Base-by-base conservation (phyloP, 2,888 invertebrate genomes). In the Dromius quadrimaculatus region DNA sequence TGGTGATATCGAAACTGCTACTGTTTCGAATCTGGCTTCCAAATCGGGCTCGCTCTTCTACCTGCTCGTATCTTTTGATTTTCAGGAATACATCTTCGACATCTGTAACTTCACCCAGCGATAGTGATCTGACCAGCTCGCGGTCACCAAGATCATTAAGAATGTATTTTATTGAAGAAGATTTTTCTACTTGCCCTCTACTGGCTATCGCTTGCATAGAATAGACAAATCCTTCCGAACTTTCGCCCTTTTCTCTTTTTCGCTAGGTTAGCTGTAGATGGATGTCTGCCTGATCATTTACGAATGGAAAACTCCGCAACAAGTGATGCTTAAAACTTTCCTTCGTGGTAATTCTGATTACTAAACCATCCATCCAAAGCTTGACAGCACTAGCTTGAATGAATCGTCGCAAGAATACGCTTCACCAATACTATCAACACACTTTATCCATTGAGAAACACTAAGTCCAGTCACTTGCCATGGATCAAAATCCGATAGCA, bases 401-500 rank as follows among this genome's bases (percentile, higher is more conserved):
- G 41, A 11, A n/a, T 41, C 41, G n/a, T 41, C 41, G 5, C 41
- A 41, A 3, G 41, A n/a, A 13, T 41, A 41, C n/a, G 41, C 41
- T 4, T n/a, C n/a, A 3, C 11, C n/a, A 4, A 41, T n/a, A n/a
- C 4, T 41, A 4, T 41, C 41, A n/a, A 41, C n/a, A 11, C 41
- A n/a, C 41, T 41, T n/a, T 11, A 13, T 13, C 41, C 41, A 41
- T n/a, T 41, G 41, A 11, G 41, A 3, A 11, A n/a, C 41, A 41
- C 41, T 41, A 8, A 32, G 8, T 8, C 8, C 32, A 32, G 6
- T 41, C n/a, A 41, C n/a, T 41, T 41, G n/a, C n/a, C 5, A 41
- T n/a, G 41, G 41, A 13, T 6, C 41, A 41, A 41, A 41, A n/a
- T 41, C 41, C n/a, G 41, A n/a, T n/a, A 41, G n/a, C n/a, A 41